Percentiles rank a stretch among this genome's conserved stretches.
Evolutionary conservation across 2,113 vertebrate genomes (phyloP).

Genomic region (Sorex araneus): DNA sequence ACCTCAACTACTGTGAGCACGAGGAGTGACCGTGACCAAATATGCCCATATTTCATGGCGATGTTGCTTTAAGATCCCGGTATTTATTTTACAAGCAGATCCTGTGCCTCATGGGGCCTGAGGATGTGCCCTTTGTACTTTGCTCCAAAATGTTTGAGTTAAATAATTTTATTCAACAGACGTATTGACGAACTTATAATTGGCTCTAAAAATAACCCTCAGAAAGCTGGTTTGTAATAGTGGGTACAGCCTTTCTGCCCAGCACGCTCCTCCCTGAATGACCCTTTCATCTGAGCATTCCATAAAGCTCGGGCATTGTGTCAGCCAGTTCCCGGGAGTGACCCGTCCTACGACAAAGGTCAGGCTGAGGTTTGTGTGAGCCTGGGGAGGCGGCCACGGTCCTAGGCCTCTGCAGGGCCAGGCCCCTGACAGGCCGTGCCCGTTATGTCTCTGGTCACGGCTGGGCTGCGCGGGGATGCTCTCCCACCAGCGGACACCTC

Average conservation of each 20-base stretch:
- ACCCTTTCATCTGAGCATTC: constrained; percentile 9
- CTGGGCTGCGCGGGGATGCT: too few species aligned
- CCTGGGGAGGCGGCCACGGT: constrained; percentile 13
- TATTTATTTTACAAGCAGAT: constrained; percentile 10
- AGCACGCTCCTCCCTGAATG: neutral
- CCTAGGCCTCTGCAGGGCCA: neutral
- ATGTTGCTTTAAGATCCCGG: constrained; percentile 3
- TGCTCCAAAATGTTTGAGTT: neutral
- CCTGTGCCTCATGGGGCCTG: neutral
- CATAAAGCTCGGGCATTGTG: constrained; percentile 18
- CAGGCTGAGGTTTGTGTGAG: neutral
- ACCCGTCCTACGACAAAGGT: constrained; percentile 24
- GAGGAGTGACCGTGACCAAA: constrained; percentile 1
- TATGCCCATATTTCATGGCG: neutral
- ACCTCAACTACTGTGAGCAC: neutral
- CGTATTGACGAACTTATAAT: neutral
- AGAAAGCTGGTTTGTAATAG: too few species aligned
- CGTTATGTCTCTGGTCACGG: too few species aligned
- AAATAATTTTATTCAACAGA: neutral
- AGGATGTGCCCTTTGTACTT: neutral
- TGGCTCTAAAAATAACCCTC: neutral
- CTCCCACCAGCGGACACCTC: too few species aligned
- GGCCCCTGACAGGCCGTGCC: too few species aligned
- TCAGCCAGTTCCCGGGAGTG: neutral
- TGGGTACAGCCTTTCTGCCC: too few species aligned